phyloP scores from a whole-genome alignment of 23 tunicate genomes.

The Ascidia mentula region DNA sequence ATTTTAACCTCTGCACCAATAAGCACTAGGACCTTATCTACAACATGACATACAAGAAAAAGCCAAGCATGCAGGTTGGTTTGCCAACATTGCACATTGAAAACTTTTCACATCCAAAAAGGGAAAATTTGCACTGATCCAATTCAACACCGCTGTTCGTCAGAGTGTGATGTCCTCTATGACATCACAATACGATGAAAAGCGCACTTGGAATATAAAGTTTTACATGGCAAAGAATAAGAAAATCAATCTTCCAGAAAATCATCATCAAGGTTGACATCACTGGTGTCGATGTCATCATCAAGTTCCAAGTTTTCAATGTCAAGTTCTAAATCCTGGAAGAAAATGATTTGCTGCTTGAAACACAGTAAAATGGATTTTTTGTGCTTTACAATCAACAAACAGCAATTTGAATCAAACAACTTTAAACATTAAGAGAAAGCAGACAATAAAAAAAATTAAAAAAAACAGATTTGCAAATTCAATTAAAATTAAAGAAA shows the following conservation, averaged over 20 bases:
- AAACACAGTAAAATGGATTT: too few relatives aligned
- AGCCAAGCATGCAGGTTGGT: too few relatives aligned
- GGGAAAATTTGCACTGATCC: too few relatives aligned
- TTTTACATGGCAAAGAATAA: neutral
- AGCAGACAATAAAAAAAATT: too few relatives aligned
- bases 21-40: neutral
- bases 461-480: too few relatives aligned
- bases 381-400: neutral
- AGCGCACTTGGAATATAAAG: neutral
- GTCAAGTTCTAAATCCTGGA: slow-evolving; percentile 90
- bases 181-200: neutral
- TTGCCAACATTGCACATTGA: too few relatives aligned
- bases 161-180: neutral
- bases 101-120: too few relatives aligned
- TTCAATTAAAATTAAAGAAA: too few relatives aligned
- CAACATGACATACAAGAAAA: too few relatives aligned
- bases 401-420: too few relatives aligned
- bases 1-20: slow-evolving; percentile 1
- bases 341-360: neutral
- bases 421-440: too few relatives aligned
- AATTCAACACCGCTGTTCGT: too few relatives aligned
- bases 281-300: slow-evolving; percentile 83
- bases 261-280: slow-evolving; percentile 78
- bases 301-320: slow-evolving; percentile 83
- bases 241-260: slow-evolving; percentile 67